These are phyloP conservation scores for Craniophora ligustri DNA, from an alignment of 2,888 invertebrate species.

Conservation along the genomic window DNA sequence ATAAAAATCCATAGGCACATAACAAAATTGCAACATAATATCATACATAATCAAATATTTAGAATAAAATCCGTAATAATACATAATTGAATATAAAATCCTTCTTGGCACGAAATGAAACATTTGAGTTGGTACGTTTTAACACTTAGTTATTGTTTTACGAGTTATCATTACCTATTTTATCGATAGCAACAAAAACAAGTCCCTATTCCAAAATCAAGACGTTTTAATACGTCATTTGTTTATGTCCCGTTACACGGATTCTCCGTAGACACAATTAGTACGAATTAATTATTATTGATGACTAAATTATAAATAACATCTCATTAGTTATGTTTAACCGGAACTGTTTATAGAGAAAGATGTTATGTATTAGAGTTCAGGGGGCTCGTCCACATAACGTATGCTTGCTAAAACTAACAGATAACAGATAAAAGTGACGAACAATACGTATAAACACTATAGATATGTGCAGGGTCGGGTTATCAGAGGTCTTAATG, in stretches of 20 bases:
- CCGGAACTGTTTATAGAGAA: slow-evolving; percentile 22
- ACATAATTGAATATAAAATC: too few species aligned
- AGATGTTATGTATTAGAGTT: slow-evolving; percentile 36
- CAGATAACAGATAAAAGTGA: slow-evolving; percentile 49
- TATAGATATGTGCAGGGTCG: slow-evolving; percentile 56
- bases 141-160: too few species aligned
- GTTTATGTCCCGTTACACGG: slow-evolving; percentile 15
- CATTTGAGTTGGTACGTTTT: too few species aligned
- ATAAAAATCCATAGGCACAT: too few species aligned
- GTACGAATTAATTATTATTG: slow-evolving; percentile 15
- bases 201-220: slow-evolving; percentile 11
- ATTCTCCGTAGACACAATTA: slow-evolving; percentile 10
- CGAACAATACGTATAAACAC: slow-evolving; percentile 59
- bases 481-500: slow-evolving; percentile 69
- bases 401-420: slow-evolving; percentile 19
- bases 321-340: slow-evolving; percentile 24
- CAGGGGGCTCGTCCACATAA: slow-evolving; percentile 74
- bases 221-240: slow-evolving; percentile 24
- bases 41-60: too few species aligned
- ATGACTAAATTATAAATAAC: background rate
- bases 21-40: too few species aligned
- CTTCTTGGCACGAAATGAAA: too few species aligned
- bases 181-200: too few species aligned
- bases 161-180: too few species aligned
- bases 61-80: too few species aligned